Base-by-base conservation (phyloP, 1,140 invertebrate genomes). In the Magallana angulata region DNA sequence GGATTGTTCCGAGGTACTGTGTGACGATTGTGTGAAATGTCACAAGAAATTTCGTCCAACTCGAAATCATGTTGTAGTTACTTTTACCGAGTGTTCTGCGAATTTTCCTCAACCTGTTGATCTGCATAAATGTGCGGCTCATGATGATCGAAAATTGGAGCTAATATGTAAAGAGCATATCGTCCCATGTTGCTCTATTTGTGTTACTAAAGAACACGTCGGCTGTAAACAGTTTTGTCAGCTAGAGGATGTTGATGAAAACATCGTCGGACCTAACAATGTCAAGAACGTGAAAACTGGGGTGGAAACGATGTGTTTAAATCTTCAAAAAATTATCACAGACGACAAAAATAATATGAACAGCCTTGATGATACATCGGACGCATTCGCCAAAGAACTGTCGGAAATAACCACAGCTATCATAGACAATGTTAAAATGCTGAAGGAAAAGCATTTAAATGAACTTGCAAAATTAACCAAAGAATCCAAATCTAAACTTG, bases 401-500 rank as follows among this genome's bases (percentile, higher is more conserved):
- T 76, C 68, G 14, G 0, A 76, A 4, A 30, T 11, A 24, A 30
- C 68, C 18, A 12, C 68, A 30, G 5, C 30, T 30, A 36, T 76
- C 30, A 76, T 76, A 11, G 18, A 76, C 9, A 30, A 9, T 76
- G 68, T 76, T 76, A 76, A 76, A 30, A 30, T 12, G 9, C 9
- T 36, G 9, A 24, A 76, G 36, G 18, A 48, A 76, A 76, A 8
- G 12, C 68, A 76, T 24, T 76, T 76, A 30, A 11, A 9, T 30
- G 68, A 76, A 76, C 68, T 76, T 1, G 24, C 68, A 30, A 76
- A 76, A 36, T 18, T 30, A 11, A 12, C 18, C 7, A 76, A 76
- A 36, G 68, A 76, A 76, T 76, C 68, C 0, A 76, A 76, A 76
- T 76, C 24, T 4, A 76, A 76, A 24, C 68, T 76, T 76, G 18